These are phyloP conservation scores for Erebia epiphron DNA, from an alignment of 2,888 invertebrate species.

Conservation along the genomic window DNA sequence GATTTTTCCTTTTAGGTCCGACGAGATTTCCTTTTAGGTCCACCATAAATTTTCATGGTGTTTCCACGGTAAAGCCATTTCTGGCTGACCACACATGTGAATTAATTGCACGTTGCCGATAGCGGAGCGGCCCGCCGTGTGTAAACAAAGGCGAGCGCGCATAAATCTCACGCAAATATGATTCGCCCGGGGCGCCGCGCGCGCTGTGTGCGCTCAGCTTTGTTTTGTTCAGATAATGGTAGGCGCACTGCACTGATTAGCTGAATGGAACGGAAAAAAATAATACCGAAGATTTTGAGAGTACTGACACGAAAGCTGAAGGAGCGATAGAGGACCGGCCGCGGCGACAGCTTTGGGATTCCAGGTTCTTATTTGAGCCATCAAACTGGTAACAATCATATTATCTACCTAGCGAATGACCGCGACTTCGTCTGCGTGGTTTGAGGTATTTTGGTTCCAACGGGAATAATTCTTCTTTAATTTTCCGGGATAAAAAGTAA, in stretches of 20 bases:
- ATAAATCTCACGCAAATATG: constrained; percentile 50
- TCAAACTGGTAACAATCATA: too few species aligned
- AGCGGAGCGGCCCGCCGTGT: constrained; percentile 40
- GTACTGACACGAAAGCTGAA: too few species aligned
- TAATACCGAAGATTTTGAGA: not conserved
- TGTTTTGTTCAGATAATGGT: constrained; percentile 6
- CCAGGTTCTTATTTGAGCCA: too few species aligned
- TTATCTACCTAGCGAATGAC: not conserved
- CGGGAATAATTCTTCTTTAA: too few species aligned
- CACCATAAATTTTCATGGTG: not conserved
- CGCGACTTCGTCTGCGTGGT: not conserved
- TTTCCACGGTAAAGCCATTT: not conserved
- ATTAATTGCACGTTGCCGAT: constrained; percentile 39
- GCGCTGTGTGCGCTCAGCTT: constrained; percentile 25
- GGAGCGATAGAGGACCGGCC: too few species aligned
- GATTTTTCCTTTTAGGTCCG: too few species aligned
- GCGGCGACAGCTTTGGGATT: too few species aligned
- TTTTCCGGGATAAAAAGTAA: too few species aligned
- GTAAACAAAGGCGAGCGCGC: constrained; percentile 56
- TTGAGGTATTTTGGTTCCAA: not conserved
- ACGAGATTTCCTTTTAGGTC: too few species aligned
- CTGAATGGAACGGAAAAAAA: not conserved
- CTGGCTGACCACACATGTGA: constrained; percentile 32
- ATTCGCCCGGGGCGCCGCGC: constrained; percentile 39
- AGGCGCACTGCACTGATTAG: constrained; percentile 10